Evolutionary conservation across 2,113 vertebrate genomes (phyloP), one percentile per base, ranked within the genome.

Genomic region (Myotis yumanensis): DNA sequence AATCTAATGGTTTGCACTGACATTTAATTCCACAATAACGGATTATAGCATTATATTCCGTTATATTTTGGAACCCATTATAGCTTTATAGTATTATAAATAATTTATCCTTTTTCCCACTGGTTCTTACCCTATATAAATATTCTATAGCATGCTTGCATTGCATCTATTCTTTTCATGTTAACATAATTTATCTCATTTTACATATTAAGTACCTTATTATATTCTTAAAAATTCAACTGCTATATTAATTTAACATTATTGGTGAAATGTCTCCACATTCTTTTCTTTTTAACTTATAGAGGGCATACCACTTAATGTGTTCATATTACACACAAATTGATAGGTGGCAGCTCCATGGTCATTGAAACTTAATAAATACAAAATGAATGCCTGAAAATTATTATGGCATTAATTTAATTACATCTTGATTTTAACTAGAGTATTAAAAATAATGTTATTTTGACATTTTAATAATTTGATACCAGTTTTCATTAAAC

Each of bases 21-120:
- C 94, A 76, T 94, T 95, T 95, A 97, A 96, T 94, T 96, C n/a
- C 76, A 89, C 15, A 84, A 73, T 91, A 94, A 97, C 81, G 62
- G 84, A 95, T 96, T 96, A 95, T 10, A 81, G 15, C 77, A 54
- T 90, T 95, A 93, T 73, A 92, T 89, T 57, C 14, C 35, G 89
- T 92, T 94, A 89, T 95, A 86, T 93, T 87, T 93, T 95, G 86
- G 52, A 85, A 82, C 5, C 10, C 23, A 90, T 96, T 89, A 57
- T 90, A 85, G 16, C 10, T 94, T 77, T 91, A 86, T 94, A 66
- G 30, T 57, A 30, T 90, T 91, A 95, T 95, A 90, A 95, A 95
- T 95, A 87, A 95, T 85, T 90, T 93, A 84, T 87, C 51, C 73
- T n/a, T 86, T 86, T 25, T 62, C 57, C 81, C 20, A 90, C 10